These are phyloP conservation scores for Laupala kohalensis DNA, from an alignment of 1,140 invertebrate species.

Conservation along the genomic window DNA sequence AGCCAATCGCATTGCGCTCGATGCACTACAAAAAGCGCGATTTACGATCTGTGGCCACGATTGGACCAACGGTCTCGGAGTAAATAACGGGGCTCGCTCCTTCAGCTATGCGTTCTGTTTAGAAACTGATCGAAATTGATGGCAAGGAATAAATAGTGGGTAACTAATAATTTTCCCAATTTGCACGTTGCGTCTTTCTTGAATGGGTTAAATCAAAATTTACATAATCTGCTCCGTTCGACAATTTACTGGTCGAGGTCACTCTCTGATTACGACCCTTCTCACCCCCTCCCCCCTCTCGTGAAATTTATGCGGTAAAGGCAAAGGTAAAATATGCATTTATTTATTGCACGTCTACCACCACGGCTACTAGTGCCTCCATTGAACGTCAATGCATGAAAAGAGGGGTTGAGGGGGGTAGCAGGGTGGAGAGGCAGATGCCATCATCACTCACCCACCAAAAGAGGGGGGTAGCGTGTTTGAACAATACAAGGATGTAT, in stretches of 20 bases:
- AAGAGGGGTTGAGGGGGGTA: no score
- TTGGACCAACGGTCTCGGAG: background rate
- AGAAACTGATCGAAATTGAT: background rate
- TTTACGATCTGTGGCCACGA: background rate
- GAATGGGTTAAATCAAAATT: background rate
- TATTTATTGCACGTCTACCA: background rate
- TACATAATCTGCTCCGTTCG: background rate
- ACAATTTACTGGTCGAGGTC: background rate
- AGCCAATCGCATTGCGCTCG: background rate
- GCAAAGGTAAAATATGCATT: background rate
- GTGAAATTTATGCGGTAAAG: background rate
- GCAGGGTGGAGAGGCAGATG: no score
- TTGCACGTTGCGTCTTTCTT: background rate
- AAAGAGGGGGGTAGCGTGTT: background rate
- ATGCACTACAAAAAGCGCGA: background rate
- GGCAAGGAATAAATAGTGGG: background rate
- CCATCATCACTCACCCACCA: background rate
- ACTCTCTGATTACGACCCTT: background rate
- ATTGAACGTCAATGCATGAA: background rate
- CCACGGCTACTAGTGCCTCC: no score
- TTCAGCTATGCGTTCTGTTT: background rate
- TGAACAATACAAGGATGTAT: background rate
- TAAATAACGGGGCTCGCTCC: background rate
- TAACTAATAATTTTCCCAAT: background rate
- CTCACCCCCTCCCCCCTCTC: no score